Conservation (phyloP, 2,797 vertebrate species). For the Paedocypris micromegethes region DNA sequence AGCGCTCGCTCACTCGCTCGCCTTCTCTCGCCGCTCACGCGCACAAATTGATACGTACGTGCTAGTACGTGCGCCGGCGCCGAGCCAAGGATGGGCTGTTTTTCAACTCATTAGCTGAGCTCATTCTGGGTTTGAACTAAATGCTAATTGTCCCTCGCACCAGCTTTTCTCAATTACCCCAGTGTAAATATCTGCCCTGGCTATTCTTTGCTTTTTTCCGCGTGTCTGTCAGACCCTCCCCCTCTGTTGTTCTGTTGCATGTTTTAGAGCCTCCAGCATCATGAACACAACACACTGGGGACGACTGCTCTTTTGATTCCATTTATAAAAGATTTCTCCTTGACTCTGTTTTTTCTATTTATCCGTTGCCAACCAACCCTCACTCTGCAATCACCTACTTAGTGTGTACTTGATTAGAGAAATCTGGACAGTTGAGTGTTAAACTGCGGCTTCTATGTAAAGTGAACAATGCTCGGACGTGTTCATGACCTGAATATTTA, state of each 20-base stretch:
- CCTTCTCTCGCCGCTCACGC: conserved; percentile 15
- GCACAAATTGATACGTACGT: conserved; percentile 19
- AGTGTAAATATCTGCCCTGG: conserved; percentile 48
- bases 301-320: conserved; percentile 22
- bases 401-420: no score
- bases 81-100: conserved; percentile 38
- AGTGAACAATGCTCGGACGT: no score
- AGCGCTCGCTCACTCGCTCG: conserved; percentile 53
- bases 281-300: conserved; percentile 25
- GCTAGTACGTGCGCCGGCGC: conserved; percentile 15
- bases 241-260: conserved; percentile 26
- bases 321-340: conserved; percentile 4
- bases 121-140: conserved; percentile 44
- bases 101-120: conserved; percentile 48
- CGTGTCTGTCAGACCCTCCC: conserved; percentile 34
- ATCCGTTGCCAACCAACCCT: no score
- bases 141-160: conserved; percentile 49
- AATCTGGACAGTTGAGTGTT: no score
- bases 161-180: conserved; percentile 49
- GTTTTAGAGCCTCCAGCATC: conserved; percentile 35
- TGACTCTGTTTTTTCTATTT: neutral
- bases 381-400: no score
- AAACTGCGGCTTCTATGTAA: no score
- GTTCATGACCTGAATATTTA: no score
- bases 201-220: conserved; percentile 38